These are phyloP conservation scores for Pocota personata DNA, from an alignment of 2,888 invertebrate species.

Conservation along the genomic window DNA sequence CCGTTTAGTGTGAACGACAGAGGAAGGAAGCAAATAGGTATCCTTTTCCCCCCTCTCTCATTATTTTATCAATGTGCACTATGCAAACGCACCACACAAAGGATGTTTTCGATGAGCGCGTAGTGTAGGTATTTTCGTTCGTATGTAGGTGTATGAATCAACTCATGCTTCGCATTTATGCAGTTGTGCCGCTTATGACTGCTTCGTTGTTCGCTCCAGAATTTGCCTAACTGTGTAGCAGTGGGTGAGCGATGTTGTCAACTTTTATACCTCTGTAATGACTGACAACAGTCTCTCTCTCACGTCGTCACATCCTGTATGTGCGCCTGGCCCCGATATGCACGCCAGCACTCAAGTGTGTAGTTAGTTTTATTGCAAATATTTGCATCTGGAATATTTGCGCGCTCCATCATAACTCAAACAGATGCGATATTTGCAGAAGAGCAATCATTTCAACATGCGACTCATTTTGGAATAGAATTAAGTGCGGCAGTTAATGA, in stretches of 20 bases:
- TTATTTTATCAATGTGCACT: constrained; percentile 66
- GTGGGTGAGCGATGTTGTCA: constrained; percentile 57
- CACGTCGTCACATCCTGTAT: constrained; percentile 47
- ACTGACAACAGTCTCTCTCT: constrained; percentile 55
- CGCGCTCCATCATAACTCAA: constrained; percentile 82
- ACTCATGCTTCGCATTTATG: constrained; percentile 43
- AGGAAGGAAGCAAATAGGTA: constrained; percentile 70
- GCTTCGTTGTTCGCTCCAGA: constrained; percentile 20
- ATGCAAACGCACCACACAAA: constrained; percentile 32
- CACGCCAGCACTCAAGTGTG: constrained; percentile 77
- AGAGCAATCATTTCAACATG: constrained; percentile 82
- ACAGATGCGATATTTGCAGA: constrained; percentile 82
- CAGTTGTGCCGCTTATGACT: constrained; percentile 40
- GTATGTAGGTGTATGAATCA: constrained; percentile 17
- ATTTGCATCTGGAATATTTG: constrained; percentile 82
- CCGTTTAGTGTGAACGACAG: constrained; percentile 71
- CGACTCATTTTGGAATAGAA: constrained; percentile 80
- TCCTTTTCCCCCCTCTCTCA: constrained; percentile 38
- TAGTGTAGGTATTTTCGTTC: background rate
- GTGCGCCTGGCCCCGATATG: constrained; percentile 75
- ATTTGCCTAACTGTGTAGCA: constrained; percentile 43
- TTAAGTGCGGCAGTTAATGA: constrained; percentile 78
- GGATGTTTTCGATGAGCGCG: constrained; percentile 25
- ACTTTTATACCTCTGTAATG: constrained; percentile 57
- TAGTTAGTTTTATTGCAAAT: constrained; percentile 81